These are phyloP conservation scores for Goniozus legneri DNA, from an alignment of 1,140 invertebrate species.

Conservation along the genomic window DNA sequence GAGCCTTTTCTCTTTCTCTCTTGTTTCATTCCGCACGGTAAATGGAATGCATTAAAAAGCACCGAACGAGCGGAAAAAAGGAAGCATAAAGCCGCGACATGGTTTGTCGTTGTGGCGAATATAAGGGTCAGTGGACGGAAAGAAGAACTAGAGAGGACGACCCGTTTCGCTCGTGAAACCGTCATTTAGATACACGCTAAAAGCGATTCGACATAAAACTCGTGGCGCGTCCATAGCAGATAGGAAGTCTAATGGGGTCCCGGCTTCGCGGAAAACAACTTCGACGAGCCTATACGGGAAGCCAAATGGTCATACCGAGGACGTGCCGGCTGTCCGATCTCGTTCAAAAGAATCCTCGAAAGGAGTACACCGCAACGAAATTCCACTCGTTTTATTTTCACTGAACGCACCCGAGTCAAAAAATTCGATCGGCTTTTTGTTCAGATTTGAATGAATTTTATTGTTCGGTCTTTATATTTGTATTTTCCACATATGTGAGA, in stretches of 20 bases:
- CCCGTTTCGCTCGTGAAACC: conserved; percentile 33
- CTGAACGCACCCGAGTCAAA: too few species aligned
- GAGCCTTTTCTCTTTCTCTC: too few species aligned
- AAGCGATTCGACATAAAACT: conserved; percentile 50
- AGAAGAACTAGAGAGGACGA: not conserved
- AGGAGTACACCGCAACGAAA: too few species aligned
- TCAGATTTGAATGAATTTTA: too few species aligned
- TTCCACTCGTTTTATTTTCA: too few species aligned
- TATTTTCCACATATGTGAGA: too few species aligned
- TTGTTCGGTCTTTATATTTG: too few species aligned
- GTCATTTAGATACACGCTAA: conserved; percentile 51
- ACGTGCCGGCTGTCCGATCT: too few species aligned
- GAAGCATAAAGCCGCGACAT: conserved; percentile 9
- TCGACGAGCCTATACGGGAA: not conserved
- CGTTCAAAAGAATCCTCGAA: too few species aligned
- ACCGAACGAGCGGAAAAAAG: conserved; percentile 18
- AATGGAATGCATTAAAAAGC: conserved; percentile 32
- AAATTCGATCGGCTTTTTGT: too few species aligned
- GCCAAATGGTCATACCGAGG: too few species aligned
- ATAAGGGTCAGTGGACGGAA: not conserved
- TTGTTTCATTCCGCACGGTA: conserved; percentile 22
- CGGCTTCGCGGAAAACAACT: conserved; percentile 15
- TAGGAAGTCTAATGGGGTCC: conserved; percentile 37
- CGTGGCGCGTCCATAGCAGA: conserved; percentile 27
- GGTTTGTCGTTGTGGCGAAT: not conserved